Base-by-base conservation (phyloP, 2,797 vertebrate genomes). In the Trachops cirrhosus region DNA sequence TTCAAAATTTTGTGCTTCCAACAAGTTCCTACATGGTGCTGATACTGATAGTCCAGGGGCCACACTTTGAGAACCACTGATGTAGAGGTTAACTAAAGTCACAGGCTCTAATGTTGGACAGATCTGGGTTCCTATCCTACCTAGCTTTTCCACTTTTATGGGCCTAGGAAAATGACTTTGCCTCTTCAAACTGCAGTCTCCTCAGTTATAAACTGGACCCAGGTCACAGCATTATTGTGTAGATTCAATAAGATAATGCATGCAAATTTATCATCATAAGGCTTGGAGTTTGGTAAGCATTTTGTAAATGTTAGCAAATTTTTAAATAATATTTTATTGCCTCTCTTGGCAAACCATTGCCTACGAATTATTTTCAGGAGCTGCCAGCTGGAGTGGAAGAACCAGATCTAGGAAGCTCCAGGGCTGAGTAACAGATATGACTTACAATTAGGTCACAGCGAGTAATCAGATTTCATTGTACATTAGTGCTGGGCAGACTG, bases 261-360 rank as follows among this genome's bases (percentile, higher is more conserved):
- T 32, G 6, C 6, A 50, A n/a, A 75, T 79, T 84, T 92, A 32
- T 84, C 10, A 50, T 84, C 10, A 39, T 32, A 70, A 5, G 41
- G 14, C 5, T 82, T 59, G 9, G 41, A 24, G 3, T 70, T 78
- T 90, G 70, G 46, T 52, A 84, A 90, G 22, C 44, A 78, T 86
- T 93, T 89, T 92, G 52, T 91, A 90, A 95, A 85, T 59, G 18
- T 71, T 37, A 48, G 15, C 15, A 52, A 85, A 68, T 78, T 86
- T 89, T 94, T 68, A 70, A 70, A 71, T 44, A 86, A 16, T 50
- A 89, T 64, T 54, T 52, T 86, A 6, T 80, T 82, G 62, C 26
- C 32, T 78, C 67, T 24, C 48, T 59, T 94, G 48, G 52, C 4
- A 87, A 93, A 82, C 39, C 18, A 67, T 41, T 83, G 14, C 10